Evolutionary conservation across 2,888 invertebrate species (phyloP).

Genomic region (Bedellia somnulentella): DNA sequence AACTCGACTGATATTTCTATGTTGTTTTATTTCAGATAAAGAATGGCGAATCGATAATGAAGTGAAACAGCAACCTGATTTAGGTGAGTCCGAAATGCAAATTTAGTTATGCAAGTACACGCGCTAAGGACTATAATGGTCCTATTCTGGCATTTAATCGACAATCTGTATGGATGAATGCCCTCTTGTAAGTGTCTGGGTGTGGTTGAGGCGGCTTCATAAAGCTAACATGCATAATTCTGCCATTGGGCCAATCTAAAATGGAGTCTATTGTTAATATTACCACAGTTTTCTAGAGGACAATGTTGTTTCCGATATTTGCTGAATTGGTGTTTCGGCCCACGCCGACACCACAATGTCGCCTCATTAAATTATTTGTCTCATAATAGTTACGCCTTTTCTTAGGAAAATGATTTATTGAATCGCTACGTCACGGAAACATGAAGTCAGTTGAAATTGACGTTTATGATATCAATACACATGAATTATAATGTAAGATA

Average conservation of each 20-base stretch:
- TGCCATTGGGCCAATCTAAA: no score
- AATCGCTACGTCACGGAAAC: no score
- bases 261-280: no score
- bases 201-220: no score
- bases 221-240: no score
- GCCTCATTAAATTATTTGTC: constrained; percentile 31
- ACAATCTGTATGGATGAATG: constrained; percentile 30
- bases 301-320: constrained; percentile 15
- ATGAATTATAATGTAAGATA: no score
- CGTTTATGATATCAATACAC: no score
- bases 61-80: constrained; percentile 23
- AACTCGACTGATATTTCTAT: no score
- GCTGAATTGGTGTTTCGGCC: constrained; percentile 27
- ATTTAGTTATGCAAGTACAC: constrained; percentile 21
- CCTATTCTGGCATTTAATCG: constrained; percentile 26
- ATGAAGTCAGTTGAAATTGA: no score
- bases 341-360: constrained; percentile 26
- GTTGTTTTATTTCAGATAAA: constrained; percentile 25
- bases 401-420: no score
- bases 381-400: constrained; percentile 18
- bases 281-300: no score
- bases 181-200: constrained; percentile 23
- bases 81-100: constrained; percentile 39
- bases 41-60: constrained; percentile 46
- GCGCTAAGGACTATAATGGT: constrained; percentile 23